Evolutionary conservation across 2,888 invertebrate species (phyloP).

Genomic region (Xanthia icteritia): DNA sequence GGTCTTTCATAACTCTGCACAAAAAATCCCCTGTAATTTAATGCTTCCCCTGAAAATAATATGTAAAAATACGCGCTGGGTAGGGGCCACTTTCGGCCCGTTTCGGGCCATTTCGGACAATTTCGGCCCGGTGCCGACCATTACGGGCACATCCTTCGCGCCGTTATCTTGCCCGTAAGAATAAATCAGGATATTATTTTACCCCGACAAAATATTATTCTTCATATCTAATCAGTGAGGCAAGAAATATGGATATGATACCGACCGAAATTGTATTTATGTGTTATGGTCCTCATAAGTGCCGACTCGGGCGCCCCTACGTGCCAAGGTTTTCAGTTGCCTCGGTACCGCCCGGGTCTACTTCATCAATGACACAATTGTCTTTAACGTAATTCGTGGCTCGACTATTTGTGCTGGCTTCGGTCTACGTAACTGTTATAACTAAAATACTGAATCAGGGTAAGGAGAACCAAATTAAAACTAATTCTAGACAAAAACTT

Average conservation of each 20-base stretch:
- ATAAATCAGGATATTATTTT: slow-evolving; percentile 88
- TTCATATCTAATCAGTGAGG: slow-evolving; percentile 87
- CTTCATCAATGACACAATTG: slow-evolving; percentile 54
- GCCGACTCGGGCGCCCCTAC: slow-evolving; percentile 62
- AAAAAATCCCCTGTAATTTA: slow-evolving; percentile 86
- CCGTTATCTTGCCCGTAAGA: slow-evolving; percentile 84
- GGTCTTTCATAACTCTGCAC: slow-evolving; percentile 84
- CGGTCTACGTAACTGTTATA: slow-evolving; percentile 9
- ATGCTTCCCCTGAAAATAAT: slow-evolving; percentile 84
- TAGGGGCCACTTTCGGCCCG: slow-evolving; percentile 79
- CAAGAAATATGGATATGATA: slow-evolving; percentile 83
- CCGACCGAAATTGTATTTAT: slow-evolving; percentile 77
- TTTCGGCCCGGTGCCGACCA: slow-evolving; percentile 74
- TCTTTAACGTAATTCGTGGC: slow-evolving; percentile 41
- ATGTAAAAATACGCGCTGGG: slow-evolving; percentile 85
- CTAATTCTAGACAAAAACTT: background rate
- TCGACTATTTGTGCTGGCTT: slow-evolving; percentile 11
- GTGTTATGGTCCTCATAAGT: slow-evolving; percentile 73
- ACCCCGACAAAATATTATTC: slow-evolving; percentile 84
- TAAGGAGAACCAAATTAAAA: background rate
- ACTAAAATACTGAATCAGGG: background rate
- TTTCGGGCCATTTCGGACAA: slow-evolving; percentile 81
- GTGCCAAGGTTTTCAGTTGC: slow-evolving; percentile 57
- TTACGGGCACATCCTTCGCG: slow-evolving; percentile 83
- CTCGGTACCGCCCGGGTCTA: slow-evolving; percentile 28